phyloP scores from a whole-genome alignment of 2,113 vertebrate species.

The Corvus cornix region DNA sequence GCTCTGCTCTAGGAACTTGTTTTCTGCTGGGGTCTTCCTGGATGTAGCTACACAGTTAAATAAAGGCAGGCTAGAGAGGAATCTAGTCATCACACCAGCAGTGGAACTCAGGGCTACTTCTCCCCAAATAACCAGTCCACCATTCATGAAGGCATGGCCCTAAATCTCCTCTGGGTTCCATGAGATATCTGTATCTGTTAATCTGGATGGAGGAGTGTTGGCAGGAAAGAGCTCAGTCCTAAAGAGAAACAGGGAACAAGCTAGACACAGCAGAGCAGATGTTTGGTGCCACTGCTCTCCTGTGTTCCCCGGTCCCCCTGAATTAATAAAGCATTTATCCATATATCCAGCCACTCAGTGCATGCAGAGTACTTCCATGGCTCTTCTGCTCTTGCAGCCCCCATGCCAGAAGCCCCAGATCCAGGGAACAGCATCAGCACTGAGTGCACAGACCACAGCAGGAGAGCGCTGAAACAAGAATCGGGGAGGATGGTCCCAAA shows the following conservation, averaged over 20 bases:
- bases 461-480: background rate
- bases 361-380: background rate
- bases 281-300: background rate
- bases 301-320: background rate
- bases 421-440: background rate
- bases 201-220: background rate
- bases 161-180: background rate
- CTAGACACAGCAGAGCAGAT: background rate
- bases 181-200: background rate
- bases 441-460: background rate
- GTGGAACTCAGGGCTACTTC: background rate
- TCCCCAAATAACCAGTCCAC: background rate
- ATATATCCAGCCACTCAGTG: background rate
- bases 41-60: background rate
- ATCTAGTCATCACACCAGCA: background rate
- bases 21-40: background rate
- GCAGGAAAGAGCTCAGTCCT: background rate
- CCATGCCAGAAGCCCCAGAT: background rate
- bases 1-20: background rate
- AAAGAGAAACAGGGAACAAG: background rate
- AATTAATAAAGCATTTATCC: background rate
- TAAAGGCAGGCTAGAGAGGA: background rate
- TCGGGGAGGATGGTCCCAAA: background rate
- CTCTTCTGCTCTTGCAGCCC: background rate
- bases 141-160: rapidly evolving